Conservation (phyloP, 1,140 invertebrate species). For the Sweltsa coloradensis region DNA sequence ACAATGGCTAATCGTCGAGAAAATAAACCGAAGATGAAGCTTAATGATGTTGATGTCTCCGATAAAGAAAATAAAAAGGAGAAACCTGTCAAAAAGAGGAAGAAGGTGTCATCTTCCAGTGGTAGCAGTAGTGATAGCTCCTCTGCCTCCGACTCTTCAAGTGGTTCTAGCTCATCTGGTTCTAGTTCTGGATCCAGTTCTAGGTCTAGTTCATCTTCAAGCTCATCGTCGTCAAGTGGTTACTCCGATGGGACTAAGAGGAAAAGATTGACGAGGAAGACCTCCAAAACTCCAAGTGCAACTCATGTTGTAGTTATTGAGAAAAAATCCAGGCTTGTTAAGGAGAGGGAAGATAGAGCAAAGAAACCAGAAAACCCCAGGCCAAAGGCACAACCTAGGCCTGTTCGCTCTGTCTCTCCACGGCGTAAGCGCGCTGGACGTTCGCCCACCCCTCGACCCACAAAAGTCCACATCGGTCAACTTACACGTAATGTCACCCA, state of each 20-base stretch:
- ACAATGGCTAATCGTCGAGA: too few species aligned
- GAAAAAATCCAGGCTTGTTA: slow-evolving; percentile 34
- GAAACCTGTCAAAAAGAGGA: slow-evolving; percentile 42
- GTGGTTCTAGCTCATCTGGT: slow-evolving; percentile 40
- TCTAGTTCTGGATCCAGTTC: slow-evolving; percentile 61
- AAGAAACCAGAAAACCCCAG: slow-evolving; percentile 34
- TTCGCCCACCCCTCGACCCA: slow-evolving; percentile 72
- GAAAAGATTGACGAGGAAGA: not conserved
- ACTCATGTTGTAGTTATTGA: slow-evolving; percentile 32
- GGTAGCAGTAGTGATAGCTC: slow-evolving; percentile 57
- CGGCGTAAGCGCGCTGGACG: slow-evolving; percentile 53
- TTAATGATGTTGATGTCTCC: slow-evolving; percentile 41
- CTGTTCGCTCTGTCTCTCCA: slow-evolving; percentile 31
- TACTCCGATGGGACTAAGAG: not conserved
- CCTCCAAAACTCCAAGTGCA: slow-evolving; percentile 16
- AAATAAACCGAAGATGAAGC: too few species aligned
- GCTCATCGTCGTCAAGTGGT: slow-evolving; percentile 35
- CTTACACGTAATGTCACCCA: slow-evolving; percentile 85
- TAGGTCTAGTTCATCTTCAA: slow-evolving; percentile 44
- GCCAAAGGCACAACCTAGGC: slow-evolving; percentile 32
- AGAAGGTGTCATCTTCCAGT: slow-evolving; percentile 53
- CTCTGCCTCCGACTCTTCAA: slow-evolving; percentile 27
- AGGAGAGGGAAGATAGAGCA: slow-evolving; percentile 29
- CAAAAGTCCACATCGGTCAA: slow-evolving; percentile 85
- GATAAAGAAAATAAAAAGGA: slow-evolving; percentile 59